Conservation (phyloP, 2,113 vertebrate genomes). For the Seriola dumerili region DNA sequence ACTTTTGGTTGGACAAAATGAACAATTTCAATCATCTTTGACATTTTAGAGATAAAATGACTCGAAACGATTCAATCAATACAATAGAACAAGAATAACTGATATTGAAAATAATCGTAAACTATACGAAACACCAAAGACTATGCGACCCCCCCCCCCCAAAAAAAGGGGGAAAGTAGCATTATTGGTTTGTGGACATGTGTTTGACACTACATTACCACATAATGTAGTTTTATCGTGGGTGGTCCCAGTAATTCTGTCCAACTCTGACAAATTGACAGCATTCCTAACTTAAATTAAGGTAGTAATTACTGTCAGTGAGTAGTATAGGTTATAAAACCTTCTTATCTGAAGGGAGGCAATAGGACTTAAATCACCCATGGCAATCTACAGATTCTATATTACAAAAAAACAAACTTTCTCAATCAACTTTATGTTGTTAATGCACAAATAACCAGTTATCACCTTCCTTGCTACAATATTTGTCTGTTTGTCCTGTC, state of each 20-base stretch:
- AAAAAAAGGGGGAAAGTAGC: not conserved
- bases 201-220: not conserved
- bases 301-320: slow-evolving; percentile 51
- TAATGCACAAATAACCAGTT: not conserved
- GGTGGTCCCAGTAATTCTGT: slow-evolving; percentile 11
- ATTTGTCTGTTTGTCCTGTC: not conserved
- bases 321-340: not conserved
- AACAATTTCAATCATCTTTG: not conserved
- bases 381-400: not conserved
- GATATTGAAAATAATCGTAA: not conserved
- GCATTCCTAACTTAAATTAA: slow-evolving; percentile 30
- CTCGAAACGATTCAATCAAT: not conserved
- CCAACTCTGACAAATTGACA: slow-evolving; percentile 28
- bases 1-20: too few relatives aligned
- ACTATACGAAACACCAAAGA: too few relatives aligned
- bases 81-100: not conserved
- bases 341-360: not conserved
- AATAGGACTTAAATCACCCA: not conserved
- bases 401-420: not conserved
- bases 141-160: not conserved
- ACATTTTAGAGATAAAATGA: not conserved
- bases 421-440: not conserved
- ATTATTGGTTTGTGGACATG: not conserved
- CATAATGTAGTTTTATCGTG: not conserved
- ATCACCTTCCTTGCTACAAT: not conserved